Evolutionary conservation across 2,113 vertebrate genomes (phyloP).

Genomic region (Chauna torquata): DNA sequence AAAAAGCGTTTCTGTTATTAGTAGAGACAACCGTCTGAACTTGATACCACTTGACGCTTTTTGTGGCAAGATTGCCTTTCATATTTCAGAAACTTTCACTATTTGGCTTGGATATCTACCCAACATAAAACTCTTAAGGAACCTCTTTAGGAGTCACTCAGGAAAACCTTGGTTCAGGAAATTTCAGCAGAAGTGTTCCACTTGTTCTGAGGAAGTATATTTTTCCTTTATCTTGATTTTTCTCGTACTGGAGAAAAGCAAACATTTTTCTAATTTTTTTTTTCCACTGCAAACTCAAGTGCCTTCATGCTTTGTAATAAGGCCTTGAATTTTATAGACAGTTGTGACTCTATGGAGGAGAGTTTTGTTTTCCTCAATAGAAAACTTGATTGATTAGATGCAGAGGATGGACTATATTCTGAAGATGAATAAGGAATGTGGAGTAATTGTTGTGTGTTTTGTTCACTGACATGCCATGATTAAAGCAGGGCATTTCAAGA

Average conservation of each 20-base stretch:
- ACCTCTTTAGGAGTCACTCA: not conserved
- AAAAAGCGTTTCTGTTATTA: not conserved
- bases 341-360: not conserved
- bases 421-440: not conserved
- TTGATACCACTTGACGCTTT: not conserved
- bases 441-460: not conserved
- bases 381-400: not conserved
- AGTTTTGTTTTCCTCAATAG: not conserved
- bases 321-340: not conserved
- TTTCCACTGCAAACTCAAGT: not conserved
- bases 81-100: not conserved
- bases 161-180: not conserved
- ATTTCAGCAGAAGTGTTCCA: not conserved
- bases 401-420: rapidly evolving
- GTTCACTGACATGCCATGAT: not conserved
- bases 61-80: not conserved
- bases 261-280: not conserved
- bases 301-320: not conserved
- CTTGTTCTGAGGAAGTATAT: not conserved
- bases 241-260: not conserved
- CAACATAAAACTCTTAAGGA: not conserved
- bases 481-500: not conserved
- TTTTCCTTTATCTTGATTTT: not conserved
- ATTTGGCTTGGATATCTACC: not conserved
- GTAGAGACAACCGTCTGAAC: not conserved